A percentile compares a stretch with the other conserved stretches of the same genome.
Conservation (phyloP, 2,888 invertebrate species). For the Cordylochernes scorpioides region DNA sequence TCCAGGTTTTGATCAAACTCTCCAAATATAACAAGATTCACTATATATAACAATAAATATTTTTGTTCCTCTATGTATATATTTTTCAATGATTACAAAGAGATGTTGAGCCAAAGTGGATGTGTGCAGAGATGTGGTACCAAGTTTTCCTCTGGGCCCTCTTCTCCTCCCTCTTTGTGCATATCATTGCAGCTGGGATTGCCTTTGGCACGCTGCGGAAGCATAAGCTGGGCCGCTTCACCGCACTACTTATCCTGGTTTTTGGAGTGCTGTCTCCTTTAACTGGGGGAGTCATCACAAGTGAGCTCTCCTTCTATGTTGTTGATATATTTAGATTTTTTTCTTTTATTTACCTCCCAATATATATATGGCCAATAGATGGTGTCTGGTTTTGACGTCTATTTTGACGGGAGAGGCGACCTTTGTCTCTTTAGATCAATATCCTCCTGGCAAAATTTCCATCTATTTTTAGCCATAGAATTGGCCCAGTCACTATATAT, state of each 20-base stretch:
- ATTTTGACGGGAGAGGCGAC: too few relatives aligned
- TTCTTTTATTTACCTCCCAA: too few relatives aligned
- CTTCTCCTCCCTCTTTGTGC: slow-evolving; percentile 74
- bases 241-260: slow-evolving; percentile 55
- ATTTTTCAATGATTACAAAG: too few relatives aligned
- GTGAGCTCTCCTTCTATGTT: slow-evolving; percentile 25
- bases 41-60: neutral
- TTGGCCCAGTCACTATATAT: too few relatives aligned
- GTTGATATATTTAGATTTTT: too few relatives aligned
- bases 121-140: slow-evolving; percentile 80
- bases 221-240: slow-evolving; percentile 77
- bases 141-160: slow-evolving; percentile 84
- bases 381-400: too few relatives aligned
- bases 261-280: slow-evolving; percentile 72
- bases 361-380: too few relatives aligned
- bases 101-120: too few relatives aligned
- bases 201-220: slow-evolving; percentile 71
- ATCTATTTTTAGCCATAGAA: too few relatives aligned
- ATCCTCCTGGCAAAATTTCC: too few relatives aligned
- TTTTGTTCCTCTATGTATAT: too few relatives aligned
- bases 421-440: too few relatives aligned
- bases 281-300: slow-evolving; percentile 59
- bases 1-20: neutral
- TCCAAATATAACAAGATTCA: neutral
- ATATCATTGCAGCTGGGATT: slow-evolving; percentile 57